Evolutionary conservation across 2,113 vertebrate genomes (phyloP), one percentile per base, ranked within the genome.

Genomic region (Xyliphius kryptos): DNA sequence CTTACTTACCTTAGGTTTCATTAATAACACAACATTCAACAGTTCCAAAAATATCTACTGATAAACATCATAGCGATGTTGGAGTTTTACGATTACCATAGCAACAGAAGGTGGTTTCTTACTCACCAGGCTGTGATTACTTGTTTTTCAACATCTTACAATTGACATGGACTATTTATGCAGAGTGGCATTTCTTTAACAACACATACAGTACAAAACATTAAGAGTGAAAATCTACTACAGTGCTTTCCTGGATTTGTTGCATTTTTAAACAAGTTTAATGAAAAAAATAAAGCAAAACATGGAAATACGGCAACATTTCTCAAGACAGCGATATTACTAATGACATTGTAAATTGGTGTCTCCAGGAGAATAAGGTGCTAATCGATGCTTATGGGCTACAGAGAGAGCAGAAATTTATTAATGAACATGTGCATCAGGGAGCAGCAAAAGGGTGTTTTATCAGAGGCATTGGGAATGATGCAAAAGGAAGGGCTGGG

Each of bases 41-140:
- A 83, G 82, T 77, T 86, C 85, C 84, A 83, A 76, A 73, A 81
- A 81, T 81, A 74, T 74, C 77, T 66, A 76, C 67, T 46, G 5
- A 77, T 84, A 85, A 82, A 80, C 52, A 77, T 79, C 69, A 73
- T 76, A 76, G 43, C 10, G 59, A 59, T 81, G 70, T 81, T 58
- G 46, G 2, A 5, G 68, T 79, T 74, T 81, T 74, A 78, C 62
- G 65, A 74, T 89, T 87, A 80, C 73, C 65, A 68, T 78, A 88
- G 85, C 85, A 89, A 89, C 84, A 80, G 84, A 88, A 87, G 88
- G 83, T 77, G 80, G 85, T 84, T 85, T 86, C 85, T 87, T 87
- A 88, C 87, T 89, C 87, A 88, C 88, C 88, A 88, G 77, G 78
- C 78, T 86, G 85, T 81, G 85, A 80, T 87, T 88, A 89, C 80